Percentiles rank a stretch among this genome's conserved stretches.
Conservation (phyloP, 2,888 invertebrate genomes). For the Netelia melanura region DNA sequence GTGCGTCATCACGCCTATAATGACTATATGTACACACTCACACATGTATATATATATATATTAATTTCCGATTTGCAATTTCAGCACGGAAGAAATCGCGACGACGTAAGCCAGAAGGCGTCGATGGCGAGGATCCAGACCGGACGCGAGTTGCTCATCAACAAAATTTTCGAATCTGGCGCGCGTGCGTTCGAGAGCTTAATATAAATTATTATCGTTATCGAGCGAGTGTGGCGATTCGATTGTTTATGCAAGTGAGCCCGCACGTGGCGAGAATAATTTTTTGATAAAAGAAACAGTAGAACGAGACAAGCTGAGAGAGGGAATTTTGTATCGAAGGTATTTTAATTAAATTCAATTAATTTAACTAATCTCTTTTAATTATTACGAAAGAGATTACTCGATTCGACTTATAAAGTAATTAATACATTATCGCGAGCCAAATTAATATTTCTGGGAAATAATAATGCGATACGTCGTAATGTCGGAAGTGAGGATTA, state of each 20-base stretch:
- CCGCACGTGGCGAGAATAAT: neutral
- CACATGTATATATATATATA: conserved; percentile 12
- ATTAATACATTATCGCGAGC: neutral
- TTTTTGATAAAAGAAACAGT: neutral
- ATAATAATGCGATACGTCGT: too few relatives aligned
- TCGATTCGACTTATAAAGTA: neutral
- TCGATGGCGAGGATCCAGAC: conserved; percentile 28
- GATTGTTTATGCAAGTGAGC: conserved; percentile 20
- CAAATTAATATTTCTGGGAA: neutral
- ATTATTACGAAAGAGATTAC: neutral
- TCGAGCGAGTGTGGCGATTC: neutral
- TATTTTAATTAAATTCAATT: too few relatives aligned
- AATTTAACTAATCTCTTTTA: neutral
- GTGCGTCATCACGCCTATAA: too few relatives aligned
- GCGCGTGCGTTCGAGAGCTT: neutral
- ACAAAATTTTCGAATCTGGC: neutral
- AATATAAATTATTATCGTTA: neutral
- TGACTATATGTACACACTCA: neutral
- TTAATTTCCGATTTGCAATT: conserved; percentile 48
- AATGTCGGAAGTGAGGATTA: too few relatives aligned
- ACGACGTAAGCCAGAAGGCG: conserved; percentile 48
- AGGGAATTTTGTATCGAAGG: neutral
- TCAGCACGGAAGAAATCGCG: neutral
- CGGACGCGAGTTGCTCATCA: conserved; percentile 34
- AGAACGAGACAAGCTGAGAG: neutral